A percentile compares a stretch with the other conserved stretches of the same genome.
Conservation (phyloP, 2,888 invertebrate species). For the Athalia circularis region DNA sequence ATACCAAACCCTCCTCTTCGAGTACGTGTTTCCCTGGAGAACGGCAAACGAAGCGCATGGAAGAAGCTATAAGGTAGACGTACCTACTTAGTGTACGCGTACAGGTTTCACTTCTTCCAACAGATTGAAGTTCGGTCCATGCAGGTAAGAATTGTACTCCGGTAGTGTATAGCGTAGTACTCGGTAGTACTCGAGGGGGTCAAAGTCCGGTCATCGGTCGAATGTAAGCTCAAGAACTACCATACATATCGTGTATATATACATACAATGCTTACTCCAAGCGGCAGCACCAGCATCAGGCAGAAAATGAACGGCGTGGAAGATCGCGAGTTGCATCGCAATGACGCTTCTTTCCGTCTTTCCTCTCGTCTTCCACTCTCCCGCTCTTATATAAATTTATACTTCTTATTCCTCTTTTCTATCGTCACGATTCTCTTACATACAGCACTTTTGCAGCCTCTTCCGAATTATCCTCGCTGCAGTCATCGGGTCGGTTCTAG, state of each 20-base stretch:
- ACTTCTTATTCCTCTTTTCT: too few relatives aligned
- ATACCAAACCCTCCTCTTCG: background rate
- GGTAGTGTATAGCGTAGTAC: background rate
- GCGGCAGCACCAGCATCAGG: background rate
- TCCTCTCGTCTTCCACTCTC: background rate
- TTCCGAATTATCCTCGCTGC: too few relatives aligned
- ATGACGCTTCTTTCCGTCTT: constrained; percentile 47
- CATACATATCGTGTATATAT: background rate
- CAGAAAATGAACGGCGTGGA: background rate
- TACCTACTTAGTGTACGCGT: too few relatives aligned
- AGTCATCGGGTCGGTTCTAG: too few relatives aligned
- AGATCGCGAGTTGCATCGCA: constrained; percentile 28
- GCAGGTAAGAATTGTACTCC: too few relatives aligned
- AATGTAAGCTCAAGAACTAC: background rate
- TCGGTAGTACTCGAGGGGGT: constrained; percentile 24
- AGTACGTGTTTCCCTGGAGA: too few relatives aligned
- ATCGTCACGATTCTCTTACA: too few relatives aligned
- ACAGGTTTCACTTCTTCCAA: background rate
- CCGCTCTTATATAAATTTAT: too few relatives aligned
- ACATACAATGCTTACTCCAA: background rate
- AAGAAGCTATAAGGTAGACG: too few relatives aligned
- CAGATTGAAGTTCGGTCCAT: too few relatives aligned
- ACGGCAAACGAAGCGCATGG: too few relatives aligned
- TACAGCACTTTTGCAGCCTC: too few relatives aligned
- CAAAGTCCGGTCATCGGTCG: constrained; percentile 44